Percentiles rank a stretch among this genome's conserved stretches.
Conservation (phyloP, 2,113 vertebrate genomes). For the Gallinago paraguaiae region DNA sequence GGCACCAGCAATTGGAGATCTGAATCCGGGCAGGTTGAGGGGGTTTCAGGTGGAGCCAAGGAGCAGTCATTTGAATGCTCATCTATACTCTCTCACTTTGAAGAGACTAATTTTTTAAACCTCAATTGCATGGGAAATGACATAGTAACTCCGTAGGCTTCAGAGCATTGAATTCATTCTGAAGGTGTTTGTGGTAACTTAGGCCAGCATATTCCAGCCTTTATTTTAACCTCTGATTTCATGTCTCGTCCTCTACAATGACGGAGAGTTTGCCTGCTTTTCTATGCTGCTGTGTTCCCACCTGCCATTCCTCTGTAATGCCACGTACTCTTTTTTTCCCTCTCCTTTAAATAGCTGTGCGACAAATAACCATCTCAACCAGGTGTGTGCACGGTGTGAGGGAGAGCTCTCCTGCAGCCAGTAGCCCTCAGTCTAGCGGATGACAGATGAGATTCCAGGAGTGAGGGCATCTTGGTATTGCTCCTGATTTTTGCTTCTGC, state of each 20-base stretch:
- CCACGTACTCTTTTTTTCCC: not conserved
- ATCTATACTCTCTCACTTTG: not conserved
- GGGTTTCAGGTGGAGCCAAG: not conserved
- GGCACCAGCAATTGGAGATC: fast-evolving
- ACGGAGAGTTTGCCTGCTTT: not conserved
- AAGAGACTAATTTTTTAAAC: not conserved
- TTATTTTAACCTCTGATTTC: not conserved
- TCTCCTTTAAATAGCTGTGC: not conserved
- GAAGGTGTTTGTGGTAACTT: not conserved
- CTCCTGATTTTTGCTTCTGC: not conserved
- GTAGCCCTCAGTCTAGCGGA: not conserved
- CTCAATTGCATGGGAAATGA: not conserved
- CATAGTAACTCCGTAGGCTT: not conserved
- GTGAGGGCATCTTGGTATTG: not conserved
- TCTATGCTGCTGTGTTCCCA: not conserved
- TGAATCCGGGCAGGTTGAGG: not conserved
- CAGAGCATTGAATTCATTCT: not conserved
- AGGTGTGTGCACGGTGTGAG: not conserved
- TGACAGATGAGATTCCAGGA: not conserved
- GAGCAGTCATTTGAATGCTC: not conserved
- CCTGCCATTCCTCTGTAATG: not conserved
- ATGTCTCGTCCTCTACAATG: fast-evolving
- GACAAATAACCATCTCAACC: not conserved
- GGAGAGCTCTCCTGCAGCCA: not conserved
- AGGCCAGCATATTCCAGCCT: not conserved